Percentiles rank a stretch among this genome's conserved stretches.
phyloP scores from a whole-genome alignment of 2,888 invertebrate genomes.

The Philonicus albiceps region DNA sequence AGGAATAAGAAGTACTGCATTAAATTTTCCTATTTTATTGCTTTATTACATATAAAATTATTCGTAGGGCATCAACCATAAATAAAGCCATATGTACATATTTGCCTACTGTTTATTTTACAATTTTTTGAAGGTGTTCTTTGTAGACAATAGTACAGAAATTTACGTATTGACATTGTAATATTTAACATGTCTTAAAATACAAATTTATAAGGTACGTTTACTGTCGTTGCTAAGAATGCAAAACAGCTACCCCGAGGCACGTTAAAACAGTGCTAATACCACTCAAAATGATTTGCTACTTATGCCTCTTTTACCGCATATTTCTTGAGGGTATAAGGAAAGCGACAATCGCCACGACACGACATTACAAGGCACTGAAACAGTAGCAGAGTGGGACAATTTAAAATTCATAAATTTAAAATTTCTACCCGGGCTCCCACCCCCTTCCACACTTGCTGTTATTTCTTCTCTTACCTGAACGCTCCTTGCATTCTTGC shows the following conservation, averaged over 20 bases:
- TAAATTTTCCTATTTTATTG: too few species aligned
- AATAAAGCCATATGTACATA: too few species aligned
- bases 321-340: not conserved
- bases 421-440: too few species aligned
- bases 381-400: not conserved
- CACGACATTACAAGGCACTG: not conserved
- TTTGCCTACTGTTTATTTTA: too few species aligned
- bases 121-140: not conserved
- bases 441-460: not conserved
- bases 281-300: not conserved
- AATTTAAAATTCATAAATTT: not conserved
- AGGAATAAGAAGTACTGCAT: too few species aligned
- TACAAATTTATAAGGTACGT: not conserved
- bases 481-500: not conserved
- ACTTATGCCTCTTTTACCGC: not conserved
- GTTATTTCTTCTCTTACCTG: not conserved
- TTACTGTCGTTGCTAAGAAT: not conserved
- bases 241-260: not conserved
- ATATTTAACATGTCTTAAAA: not conserved
- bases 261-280: not conserved
- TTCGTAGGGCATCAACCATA: too few species aligned
- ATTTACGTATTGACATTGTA: not conserved
- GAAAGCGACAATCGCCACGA: not conserved
- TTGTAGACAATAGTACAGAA: not conserved
- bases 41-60: too few species aligned